Conservation (phyloP, 2,888 invertebrate genomes). For the Volucella bombylans region DNA sequence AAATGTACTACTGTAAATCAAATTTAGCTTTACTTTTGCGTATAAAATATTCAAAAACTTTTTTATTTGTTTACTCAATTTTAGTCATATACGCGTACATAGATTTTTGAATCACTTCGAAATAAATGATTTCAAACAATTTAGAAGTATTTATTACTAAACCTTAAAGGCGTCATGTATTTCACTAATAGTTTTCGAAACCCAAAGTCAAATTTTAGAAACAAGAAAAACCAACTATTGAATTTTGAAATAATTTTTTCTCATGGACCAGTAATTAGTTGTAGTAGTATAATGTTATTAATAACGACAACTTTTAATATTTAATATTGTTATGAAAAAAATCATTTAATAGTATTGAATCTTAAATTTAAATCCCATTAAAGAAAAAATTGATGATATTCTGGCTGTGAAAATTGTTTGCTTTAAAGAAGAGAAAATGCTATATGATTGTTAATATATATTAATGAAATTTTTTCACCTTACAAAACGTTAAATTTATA, state of each 20-base stretch:
- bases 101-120: no score
- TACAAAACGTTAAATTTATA: constrained; percentile 55
- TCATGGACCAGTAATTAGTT: constrained; percentile 72
- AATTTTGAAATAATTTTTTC: constrained; percentile 46
- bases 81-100: no score
- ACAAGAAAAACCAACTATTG: not conserved
- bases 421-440: constrained; percentile 73
- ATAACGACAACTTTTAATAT: constrained; percentile 62
- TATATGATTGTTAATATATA: constrained; percentile 67
- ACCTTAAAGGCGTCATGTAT: constrained; percentile 19
- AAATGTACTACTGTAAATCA: no score
- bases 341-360: constrained; percentile 36
- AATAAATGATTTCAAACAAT: no score
- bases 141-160: no score
- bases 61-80: no score
- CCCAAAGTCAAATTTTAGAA: constrained; percentile 29
- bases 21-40: no score
- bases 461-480: constrained; percentile 37
- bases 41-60: no score
- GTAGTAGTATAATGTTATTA: constrained; percentile 48
- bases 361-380: constrained; percentile 11
- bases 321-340: constrained; percentile 58
- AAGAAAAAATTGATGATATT: constrained; percentile 74
- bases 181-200: constrained; percentile 52
- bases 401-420: constrained; percentile 80